A percentile compares a stretch with the other conserved stretches of the same genome.
Evolutionary conservation across 1,140 invertebrate genomes (phyloP).

Genomic region (Monomorium pharaonis): DNA sequence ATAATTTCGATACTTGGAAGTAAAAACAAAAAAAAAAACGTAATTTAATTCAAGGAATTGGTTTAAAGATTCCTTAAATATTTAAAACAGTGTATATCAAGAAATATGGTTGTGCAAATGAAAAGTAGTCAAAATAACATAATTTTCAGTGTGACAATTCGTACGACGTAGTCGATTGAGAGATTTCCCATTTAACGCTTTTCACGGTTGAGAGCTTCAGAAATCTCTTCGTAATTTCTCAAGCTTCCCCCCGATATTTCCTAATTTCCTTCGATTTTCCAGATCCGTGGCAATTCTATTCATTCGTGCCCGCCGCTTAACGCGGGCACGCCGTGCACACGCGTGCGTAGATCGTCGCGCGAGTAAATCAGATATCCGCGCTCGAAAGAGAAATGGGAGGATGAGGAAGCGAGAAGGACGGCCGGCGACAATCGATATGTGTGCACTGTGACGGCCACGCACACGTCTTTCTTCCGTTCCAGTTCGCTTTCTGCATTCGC

Average conservation of each 20-base stretch:
- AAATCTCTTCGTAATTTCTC: not conserved
- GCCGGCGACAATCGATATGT: slow-evolving; percentile 69
- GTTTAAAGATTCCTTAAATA: too few species aligned
- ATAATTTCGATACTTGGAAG: too few species aligned
- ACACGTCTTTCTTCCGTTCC: slow-evolving; percentile 56
- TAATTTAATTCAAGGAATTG: too few species aligned
- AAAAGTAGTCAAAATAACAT: not conserved
- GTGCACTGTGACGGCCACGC: slow-evolving; percentile 62
- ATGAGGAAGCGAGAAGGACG: slow-evolving; percentile 49
- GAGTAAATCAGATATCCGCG: slow-evolving; percentile 24
- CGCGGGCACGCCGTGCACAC: not conserved
- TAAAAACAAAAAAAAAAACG: too few species aligned
- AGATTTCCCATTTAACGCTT: not conserved
- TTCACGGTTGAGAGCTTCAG: not conserved
- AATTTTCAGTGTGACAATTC: slow-evolving; percentile 2
- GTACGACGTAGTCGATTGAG: not conserved
- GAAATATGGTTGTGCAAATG: not conserved
- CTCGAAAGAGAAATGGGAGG: slow-evolving; percentile 1
- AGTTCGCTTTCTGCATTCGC: slow-evolving; percentile 29
- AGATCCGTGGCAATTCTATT: not conserved
- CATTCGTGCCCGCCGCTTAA: not conserved
- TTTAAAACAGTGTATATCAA: too few species aligned
- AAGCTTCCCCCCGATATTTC: not conserved
- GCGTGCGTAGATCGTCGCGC: slow-evolving; percentile 17
- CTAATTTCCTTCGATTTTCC: slow-evolving; percentile 2